Percentiles rank a stretch among this genome's conserved stretches.
Conservation (phyloP, 2,797 vertebrate genomes). For the Catamblyrhynchus diadema region DNA sequence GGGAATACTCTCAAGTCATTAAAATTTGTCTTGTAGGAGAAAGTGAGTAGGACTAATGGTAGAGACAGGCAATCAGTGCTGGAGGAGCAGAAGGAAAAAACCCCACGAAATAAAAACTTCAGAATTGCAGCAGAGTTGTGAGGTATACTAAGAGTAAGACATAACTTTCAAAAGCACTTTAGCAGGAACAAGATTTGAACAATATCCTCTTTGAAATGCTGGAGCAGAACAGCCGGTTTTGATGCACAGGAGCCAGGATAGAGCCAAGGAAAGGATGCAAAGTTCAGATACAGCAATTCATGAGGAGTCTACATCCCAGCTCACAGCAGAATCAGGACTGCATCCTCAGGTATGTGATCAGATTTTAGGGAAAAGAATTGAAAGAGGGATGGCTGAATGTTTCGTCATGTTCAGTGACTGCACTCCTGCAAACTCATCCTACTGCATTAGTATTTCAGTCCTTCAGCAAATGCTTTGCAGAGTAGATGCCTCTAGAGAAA, state of each 20-base stretch:
- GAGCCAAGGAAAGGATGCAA: background rate
- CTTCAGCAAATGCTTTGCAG: background rate
- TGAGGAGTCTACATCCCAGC: background rate
- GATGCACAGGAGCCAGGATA: background rate
- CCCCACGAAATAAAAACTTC: accelerated
- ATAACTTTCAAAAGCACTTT: background rate
- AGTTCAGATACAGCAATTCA: background rate
- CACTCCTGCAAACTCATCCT: background rate
- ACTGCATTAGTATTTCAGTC: background rate
- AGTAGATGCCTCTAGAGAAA: background rate
- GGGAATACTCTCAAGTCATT: background rate
- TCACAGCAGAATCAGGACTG: background rate
- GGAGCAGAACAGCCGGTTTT: background rate
- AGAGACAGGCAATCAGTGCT: background rate
- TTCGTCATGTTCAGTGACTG: accelerated
- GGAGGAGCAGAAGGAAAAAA: background rate
- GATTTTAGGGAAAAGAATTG: background rate
- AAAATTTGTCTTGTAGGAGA: background rate
- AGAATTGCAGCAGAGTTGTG: background rate
- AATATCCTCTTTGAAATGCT: background rate
- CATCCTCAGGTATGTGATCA: background rate
- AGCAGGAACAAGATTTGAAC: background rate
- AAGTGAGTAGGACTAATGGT: background rate
- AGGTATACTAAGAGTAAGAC: background rate
- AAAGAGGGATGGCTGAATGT: background rate